Base-by-base conservation (phyloP, 1,140 invertebrate genomes). In the Pogonus chalceus region DNA sequence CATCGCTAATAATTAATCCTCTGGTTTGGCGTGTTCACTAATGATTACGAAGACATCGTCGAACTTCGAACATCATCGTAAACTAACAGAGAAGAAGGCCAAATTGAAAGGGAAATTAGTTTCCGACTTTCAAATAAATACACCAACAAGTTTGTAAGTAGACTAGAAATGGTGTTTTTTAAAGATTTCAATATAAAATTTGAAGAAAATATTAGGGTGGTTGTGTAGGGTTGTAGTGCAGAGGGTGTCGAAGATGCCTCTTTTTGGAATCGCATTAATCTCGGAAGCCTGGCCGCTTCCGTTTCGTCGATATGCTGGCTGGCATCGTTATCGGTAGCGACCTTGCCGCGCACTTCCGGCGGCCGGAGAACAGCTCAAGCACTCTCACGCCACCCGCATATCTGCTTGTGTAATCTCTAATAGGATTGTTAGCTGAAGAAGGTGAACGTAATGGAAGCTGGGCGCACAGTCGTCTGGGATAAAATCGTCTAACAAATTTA, bases 1-100 rank as follows among this genome's bases (percentile, higher is more conserved):
- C 37, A 43, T 43, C 37, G 18, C 37, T 12, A 43, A 43, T 43
- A 43, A 43, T 43, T 43, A 43, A 43, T 43, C 37, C 37, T 43
- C 37, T 43, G 37, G 37, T 43, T 18, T 43, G 18, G 7, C 14
- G 7, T 31, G 26, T 31, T 31, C 4, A 14, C 14, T 43, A 43
- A 43, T 43, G 37, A 43, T 18, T 43, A 16, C 37, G 37, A 12
- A 4, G 37, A 4, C 18, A 16, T 9, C 37, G 18, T 18, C 18
- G 3, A n/a, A n/a, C n/a, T n/a, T n/a, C n/a, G n/a, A n/a, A n/a
- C n/a, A n/a, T n/a, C n/a, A n/a, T n/a, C n/a, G n/a, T n/a, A n/a
- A n/a, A n/a, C n/a, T n/a, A n/a, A n/a, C n/a, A n/a, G n/a, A n/a
- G n/a, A n/a, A n/a, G n/a, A n/a, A n/a, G n/a, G n/a, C n/a, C n/a